Conservation (phyloP, 2,888 invertebrate species). For the Acleris cristana region DNA sequence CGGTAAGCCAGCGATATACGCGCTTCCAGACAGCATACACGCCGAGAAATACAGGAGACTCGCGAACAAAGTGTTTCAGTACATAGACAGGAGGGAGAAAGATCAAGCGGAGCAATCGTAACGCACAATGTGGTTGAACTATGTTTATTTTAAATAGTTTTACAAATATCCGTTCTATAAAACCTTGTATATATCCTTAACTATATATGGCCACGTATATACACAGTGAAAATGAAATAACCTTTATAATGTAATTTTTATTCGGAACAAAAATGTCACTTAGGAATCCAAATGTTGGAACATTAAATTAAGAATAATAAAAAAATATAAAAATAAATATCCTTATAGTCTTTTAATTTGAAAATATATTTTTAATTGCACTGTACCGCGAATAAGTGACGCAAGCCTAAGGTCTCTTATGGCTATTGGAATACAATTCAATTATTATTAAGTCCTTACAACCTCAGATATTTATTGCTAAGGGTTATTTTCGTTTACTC, state of each 20-base stretch:
- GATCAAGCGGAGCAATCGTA: constrained; percentile 58
- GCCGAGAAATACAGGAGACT: constrained; percentile 75
- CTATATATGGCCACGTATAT: constrained; percentile 39
- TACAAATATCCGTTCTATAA: constrained; percentile 56
- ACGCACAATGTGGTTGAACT: constrained; percentile 50
- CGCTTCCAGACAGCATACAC: constrained; percentile 83
- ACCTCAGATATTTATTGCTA: constrained; percentile 11
- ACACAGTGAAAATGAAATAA: constrained; percentile 45
- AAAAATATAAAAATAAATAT: constrained; percentile 74
- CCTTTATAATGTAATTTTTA: constrained; percentile 68
- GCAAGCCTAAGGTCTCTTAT: constrained; percentile 34
- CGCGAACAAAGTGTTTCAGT: constrained; percentile 76
- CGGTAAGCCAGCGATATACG: constrained; percentile 90
- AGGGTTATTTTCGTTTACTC: constrained; percentile 51
- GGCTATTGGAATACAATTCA: constrained; percentile 38
- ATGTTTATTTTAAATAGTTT: constrained; percentile 59
- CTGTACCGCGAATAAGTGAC: constrained; percentile 39
- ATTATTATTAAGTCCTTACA: constrained; percentile 13
- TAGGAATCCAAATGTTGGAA: constrained; percentile 54
- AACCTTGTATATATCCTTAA: constrained; percentile 49
- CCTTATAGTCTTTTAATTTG: constrained; percentile 61
- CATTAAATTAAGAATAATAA: constrained; percentile 64
- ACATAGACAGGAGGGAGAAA: constrained; percentile 67
- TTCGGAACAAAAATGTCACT: constrained; percentile 63
- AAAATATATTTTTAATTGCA: constrained; percentile 35